Percentiles rank a stretch among this genome's conserved stretches.
These are phyloP conservation scores for Thera britannica DNA, from an alignment of 2,888 invertebrate genomes.

Conservation along the genomic window DNA sequence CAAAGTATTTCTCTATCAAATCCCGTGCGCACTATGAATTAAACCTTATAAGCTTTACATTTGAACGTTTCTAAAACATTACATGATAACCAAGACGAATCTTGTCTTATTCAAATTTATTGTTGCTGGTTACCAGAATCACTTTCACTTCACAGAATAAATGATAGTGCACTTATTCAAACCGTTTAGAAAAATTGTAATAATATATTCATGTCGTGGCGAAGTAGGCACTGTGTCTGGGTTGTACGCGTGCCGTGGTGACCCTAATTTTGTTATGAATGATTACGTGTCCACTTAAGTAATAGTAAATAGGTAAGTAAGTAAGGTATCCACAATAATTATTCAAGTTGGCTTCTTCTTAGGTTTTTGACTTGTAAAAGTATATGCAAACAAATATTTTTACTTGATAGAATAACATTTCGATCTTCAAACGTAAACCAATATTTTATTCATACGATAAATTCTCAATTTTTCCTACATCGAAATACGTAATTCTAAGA, in stretches of 20 bases:
- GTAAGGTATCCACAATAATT: not conserved
- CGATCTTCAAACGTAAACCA: not conserved
- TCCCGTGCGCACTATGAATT: not conserved
- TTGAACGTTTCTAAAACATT: constrained; percentile 33
- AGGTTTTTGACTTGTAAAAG: not conserved
- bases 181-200: constrained; percentile 40
- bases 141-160: constrained; percentile 49
- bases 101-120: constrained; percentile 43
- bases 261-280: constrained; percentile 21
- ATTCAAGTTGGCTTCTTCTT: not conserved
- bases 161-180: constrained; percentile 21
- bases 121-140: constrained; percentile 40
- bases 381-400: not conserved
- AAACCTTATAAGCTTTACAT: constrained; percentile 1
- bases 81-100: constrained; percentile 38
- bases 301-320: constrained; percentile 6
- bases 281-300: constrained; percentile 16
- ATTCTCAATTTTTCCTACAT: constrained; percentile 18
- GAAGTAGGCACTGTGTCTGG: constrained; percentile 14
- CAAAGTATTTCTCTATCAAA: not conserved
- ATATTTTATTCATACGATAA: constrained; percentile 22
- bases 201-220: constrained; percentile 37
- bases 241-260: constrained; percentile 12
- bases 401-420: not conserved
- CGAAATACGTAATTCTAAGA: constrained; percentile 31